Percentiles rank a stretch among this genome's conserved stretches.
Conservation (phyloP, 2,113 vertebrate genomes). For the Emydura subglobosa region DNA sequence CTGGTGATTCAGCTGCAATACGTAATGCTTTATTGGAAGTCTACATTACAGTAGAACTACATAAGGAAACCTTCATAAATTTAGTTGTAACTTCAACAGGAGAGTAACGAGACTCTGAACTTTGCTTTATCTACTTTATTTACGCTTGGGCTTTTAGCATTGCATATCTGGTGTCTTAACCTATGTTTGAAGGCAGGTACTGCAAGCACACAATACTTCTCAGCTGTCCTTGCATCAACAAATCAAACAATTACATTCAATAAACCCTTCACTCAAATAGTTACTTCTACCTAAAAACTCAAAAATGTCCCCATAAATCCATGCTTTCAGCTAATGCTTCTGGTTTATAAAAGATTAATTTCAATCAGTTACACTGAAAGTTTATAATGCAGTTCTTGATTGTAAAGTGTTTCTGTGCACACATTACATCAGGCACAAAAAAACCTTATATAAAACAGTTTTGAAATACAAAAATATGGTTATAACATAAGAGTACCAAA, state of each 20-base stretch:
- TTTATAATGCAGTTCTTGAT: constrained; percentile 55
- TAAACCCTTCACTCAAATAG: constrained; percentile 56
- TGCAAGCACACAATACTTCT: constrained; percentile 35
- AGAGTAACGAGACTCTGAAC: constrained; percentile 58
- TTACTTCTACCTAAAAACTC: constrained; percentile 50
- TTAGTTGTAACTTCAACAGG: not conserved
- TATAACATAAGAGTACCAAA: constrained; percentile 77
- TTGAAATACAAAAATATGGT: constrained; percentile 80
- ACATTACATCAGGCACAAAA: constrained; percentile 60
- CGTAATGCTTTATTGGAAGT: accelerated
- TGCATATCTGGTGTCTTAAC: constrained; percentile 44
- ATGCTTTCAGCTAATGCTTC: constrained; percentile 57
- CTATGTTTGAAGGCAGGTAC: not conserved
- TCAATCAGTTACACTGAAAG: constrained; percentile 68
- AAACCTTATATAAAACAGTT: constrained; percentile 70
- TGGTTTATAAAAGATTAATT: constrained; percentile 73
- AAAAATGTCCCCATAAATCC: constrained; percentile 45
- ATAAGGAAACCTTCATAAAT: not conserved
- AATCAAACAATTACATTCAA: constrained; percentile 56
- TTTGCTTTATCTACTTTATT: constrained; percentile 75
- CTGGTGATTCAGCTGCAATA: not conserved
- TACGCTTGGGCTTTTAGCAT: constrained; percentile 69
- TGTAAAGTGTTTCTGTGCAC: constrained; percentile 58
- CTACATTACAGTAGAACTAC: accelerated
- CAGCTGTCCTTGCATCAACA: constrained; percentile 19